phyloP scores from a whole-genome alignment of 2,888 invertebrate genomes.

The Acleris cristana region DNA sequence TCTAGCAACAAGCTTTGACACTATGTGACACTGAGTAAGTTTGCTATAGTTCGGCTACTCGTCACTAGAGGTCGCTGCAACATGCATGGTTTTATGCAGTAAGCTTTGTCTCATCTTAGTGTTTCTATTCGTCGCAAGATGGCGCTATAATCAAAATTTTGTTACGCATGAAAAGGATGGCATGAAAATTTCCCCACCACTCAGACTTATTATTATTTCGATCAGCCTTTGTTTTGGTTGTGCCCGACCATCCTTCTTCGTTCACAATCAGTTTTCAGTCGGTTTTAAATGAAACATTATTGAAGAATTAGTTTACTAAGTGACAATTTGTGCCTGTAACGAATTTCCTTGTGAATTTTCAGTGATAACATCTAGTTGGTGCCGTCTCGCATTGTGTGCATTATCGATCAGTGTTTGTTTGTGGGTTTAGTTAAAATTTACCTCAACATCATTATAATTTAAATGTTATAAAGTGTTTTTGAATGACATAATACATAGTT shows the following conservation, averaged over 20 bases:
- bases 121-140: not conserved
- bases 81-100: too few species aligned
- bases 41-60: not conserved
- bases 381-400: not conserved
- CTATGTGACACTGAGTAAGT: not conserved
- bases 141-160: constrained; percentile 10
- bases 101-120: not conserved
- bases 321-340: not conserved
- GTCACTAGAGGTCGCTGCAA: not conserved
- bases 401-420: constrained; percentile 22
- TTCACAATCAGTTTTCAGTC: not conserved
- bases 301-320: not conserved
- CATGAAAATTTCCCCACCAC: constrained; percentile 34
- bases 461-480: not conserved
- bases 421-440: not conserved
- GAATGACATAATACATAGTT: not conserved
- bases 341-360: not conserved
- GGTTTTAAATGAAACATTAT: not conserved
- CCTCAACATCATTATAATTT: not conserved
- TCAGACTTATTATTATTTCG: constrained; percentile 30
- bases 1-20: not conserved
- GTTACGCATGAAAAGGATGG: constrained; percentile 9
- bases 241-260: constrained; percentile 14
- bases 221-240: constrained; percentile 45
- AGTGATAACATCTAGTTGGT: not conserved